phyloP scores from a whole-genome alignment of 2,888 invertebrate genomes.

The Philonicus albiceps region DNA sequence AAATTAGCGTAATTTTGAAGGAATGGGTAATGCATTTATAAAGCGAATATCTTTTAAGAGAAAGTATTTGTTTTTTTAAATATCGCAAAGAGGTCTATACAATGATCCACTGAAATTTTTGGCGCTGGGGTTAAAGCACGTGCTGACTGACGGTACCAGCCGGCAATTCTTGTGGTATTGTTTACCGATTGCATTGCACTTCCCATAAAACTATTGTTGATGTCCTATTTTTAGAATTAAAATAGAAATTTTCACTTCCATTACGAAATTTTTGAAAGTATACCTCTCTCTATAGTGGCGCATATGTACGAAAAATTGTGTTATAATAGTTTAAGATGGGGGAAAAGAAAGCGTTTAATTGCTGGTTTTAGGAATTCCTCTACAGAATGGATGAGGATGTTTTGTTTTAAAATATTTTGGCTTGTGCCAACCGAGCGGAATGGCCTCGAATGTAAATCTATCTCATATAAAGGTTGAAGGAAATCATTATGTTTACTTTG shows the following conservation, averaged over 20 bases:
- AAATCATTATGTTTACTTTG: background rate
- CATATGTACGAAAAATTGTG: background rate
- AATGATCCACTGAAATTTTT: background rate
- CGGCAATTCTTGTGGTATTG: background rate
- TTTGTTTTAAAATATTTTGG: conserved; percentile 21
- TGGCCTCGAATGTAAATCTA: background rate
- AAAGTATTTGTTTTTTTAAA: background rate
- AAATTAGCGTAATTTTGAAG: background rate
- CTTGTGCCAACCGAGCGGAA: background rate
- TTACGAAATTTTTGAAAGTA: conserved; percentile 3
- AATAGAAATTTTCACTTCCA: background rate
- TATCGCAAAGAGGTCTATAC: background rate
- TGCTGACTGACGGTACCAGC: conserved; percentile 3
- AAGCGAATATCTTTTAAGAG: background rate
- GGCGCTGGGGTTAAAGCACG: conserved; percentile 12
- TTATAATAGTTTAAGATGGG: background rate
- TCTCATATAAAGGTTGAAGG: background rate
- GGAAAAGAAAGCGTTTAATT: background rate
- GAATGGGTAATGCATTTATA: background rate
- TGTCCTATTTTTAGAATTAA: background rate
- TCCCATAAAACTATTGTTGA: conserved; percentile 26
- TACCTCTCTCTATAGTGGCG: background rate
- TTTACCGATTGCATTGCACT: conserved; percentile 9
- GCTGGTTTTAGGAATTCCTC: background rate
- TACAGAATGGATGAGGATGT: background rate